Evolutionary conservation across 2,888 invertebrate species (phyloP), one percentile per base, ranked within the genome.

Genomic region (Tenthredo scrophulariae): DNA sequence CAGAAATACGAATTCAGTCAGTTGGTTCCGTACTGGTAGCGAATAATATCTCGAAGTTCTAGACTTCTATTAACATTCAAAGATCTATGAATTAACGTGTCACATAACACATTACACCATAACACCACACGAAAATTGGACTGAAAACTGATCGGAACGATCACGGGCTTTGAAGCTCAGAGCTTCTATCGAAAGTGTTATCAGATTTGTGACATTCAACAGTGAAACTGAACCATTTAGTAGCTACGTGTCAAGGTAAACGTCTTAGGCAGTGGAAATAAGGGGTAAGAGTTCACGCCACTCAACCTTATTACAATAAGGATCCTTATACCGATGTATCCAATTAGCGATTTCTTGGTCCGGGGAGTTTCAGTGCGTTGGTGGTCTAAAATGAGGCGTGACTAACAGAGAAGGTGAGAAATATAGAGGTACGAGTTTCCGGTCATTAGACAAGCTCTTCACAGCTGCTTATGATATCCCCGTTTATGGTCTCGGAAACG

Each of bases 281-380:
- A 65, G 43, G 43, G 82, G 65, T 82, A 40, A 65, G 43, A 26
- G 26, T 65, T 80, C 43, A 92, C 90, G 90, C 91, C 91, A 92
- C 91, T 92, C 92, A 89, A 90, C 90, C 91, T 92, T 91, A 92
- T 92, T 92, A 91, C 92, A 92, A 92, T 92, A 91, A 92, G 90
- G 90, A 90, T 91, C 91, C 91, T 91, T 91, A 91, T 92, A 90
- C 18, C 4, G 15, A 46, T 46, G 18, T 91, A 92, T 92, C 92
- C 91, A 92, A 92, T 92, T 92, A 92, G 91, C 89, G 87, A 91
- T 92, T 92, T 91, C 92, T 22, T 26, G 29, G 33, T n/a, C 10
- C 54, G 58, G 10, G 54, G 33, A 15, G 18, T 37, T 77, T n/a
- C n/a, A 33, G n/a, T 54, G 7, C 33, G 40, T 46, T 43, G 10